These are phyloP conservation scores for Pteropus alecto DNA, from an alignment of 2,113 vertebrate genomes.

Conservation along the genomic window DNA sequence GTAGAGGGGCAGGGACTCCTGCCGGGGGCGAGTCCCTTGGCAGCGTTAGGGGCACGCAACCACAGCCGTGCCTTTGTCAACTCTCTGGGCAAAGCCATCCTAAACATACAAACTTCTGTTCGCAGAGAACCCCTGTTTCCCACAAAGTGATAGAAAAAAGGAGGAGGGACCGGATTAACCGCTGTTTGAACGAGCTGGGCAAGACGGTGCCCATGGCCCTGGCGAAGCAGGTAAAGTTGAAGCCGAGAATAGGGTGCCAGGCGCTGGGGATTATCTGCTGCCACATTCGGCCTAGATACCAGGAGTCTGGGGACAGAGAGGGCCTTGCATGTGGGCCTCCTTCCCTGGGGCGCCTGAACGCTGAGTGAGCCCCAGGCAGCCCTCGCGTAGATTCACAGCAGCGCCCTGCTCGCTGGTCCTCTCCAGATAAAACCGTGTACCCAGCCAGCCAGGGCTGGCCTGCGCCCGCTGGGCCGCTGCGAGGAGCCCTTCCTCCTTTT, in stretches of 20 bases:
- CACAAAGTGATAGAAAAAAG: slow-evolving; percentile 99
- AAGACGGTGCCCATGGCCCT: slow-evolving; percentile 98
- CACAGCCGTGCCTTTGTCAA: neutral
- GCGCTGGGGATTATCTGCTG: neutral
- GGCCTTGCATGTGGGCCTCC: neutral
- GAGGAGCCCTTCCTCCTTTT: neutral
- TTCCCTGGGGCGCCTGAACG: accelerated
- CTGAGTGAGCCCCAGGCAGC: neutral
- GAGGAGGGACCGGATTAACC: slow-evolving; percentile 95
- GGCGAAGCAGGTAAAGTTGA: slow-evolving; percentile 93
- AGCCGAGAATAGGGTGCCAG: neutral
- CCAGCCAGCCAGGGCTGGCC: neutral
- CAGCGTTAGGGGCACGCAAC: neutral
- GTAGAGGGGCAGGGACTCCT: neutral
- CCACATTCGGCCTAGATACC: neutral
- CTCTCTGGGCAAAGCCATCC: neutral
- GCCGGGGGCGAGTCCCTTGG: neutral
- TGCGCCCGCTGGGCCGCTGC: neutral
- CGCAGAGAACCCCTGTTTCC: slow-evolving; percentile 94
- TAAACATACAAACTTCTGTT: slow-evolving; percentile 48
- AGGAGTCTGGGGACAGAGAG: neutral
- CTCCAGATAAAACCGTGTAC: neutral
- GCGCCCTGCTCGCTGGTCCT: neutral
- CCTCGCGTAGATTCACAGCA: too few relatives aligned
- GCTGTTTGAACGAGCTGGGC: slow-evolving; percentile 94